Evolutionary conservation across 2,113 vertebrate genomes (phyloP).

Genomic region (Paedocypris sp.): DNA sequence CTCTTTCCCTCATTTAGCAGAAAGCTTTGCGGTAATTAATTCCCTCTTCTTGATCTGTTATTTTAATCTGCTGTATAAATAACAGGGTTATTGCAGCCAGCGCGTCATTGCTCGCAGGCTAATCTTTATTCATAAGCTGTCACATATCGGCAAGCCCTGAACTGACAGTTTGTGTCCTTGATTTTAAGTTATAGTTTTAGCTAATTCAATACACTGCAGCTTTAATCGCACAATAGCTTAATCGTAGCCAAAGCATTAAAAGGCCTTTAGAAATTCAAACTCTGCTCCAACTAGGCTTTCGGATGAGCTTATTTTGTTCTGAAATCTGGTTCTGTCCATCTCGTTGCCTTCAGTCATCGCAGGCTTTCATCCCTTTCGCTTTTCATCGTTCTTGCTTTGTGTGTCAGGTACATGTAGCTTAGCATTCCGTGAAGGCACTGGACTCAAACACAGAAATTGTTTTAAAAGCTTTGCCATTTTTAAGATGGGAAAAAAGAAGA

Average conservation of each 20-base stretch:
- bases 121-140: conserved; percentile 49
- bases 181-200: neutral
- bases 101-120: conserved; percentile 33
- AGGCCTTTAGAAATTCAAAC: neutral
- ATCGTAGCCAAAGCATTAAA: neutral
- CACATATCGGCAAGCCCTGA: conserved; percentile 46
- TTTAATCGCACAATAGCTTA: neutral
- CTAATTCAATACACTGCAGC: neutral
- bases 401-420: neutral
- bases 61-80: conserved; percentile 35
- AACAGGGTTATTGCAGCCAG: conserved; percentile 24
- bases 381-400: conserved; percentile 18
- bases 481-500: conserved; percentile 15
- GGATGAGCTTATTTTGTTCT: conserved; percentile 8
- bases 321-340: conserved; percentile 6
- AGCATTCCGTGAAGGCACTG: neutral
- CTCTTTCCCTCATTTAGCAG: neutral
- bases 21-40: conserved; percentile 54
- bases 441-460: neutral
- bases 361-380: neutral
- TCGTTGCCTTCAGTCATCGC: conserved; percentile 9
- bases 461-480: conserved; percentile 26
- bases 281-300: neutral
- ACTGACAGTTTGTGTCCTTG: conserved; percentile 15
- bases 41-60: conserved; percentile 54